Conservation (phyloP, 2,888 invertebrate species). For the Lithophane ornitopus region DNA sequence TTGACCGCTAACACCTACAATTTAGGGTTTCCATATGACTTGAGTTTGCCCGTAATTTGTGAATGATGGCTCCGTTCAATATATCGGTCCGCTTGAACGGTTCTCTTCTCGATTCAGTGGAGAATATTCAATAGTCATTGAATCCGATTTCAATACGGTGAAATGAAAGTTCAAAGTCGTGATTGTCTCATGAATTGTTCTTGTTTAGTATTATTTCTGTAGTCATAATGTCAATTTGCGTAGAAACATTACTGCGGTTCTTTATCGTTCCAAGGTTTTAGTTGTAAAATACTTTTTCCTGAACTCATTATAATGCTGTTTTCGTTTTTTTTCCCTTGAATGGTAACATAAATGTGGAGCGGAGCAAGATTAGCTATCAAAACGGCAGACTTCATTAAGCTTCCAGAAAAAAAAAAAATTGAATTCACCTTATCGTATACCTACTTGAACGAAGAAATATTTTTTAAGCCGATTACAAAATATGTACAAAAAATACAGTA, state of each 20-base stretch:
- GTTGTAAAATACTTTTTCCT: constrained; percentile 22
- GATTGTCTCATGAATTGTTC: constrained; percentile 19
- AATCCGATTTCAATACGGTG: constrained; percentile 10
- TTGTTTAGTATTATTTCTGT: constrained; percentile 31
- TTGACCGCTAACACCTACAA: constrained; percentile 46
- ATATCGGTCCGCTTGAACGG: constrained; percentile 19
- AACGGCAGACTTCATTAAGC: constrained; percentile 7
- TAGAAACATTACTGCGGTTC: constrained; percentile 17
- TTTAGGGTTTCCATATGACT: constrained; percentile 49
- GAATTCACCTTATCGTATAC: constrained; percentile 6
- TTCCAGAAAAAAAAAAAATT: constrained; percentile 4
- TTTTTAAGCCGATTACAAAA: constrained; percentile 9
- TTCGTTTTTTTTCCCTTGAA: constrained; percentile 2
- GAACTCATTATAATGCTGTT: constrained; percentile 12
- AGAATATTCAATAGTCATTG: constrained; percentile 30
- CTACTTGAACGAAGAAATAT: constrained; percentile 17
- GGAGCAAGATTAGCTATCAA: constrained; percentile 23
- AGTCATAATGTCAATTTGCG: constrained; percentile 26
- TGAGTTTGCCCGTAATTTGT: constrained; percentile 40
- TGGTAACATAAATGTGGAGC: constrained; percentile 22
- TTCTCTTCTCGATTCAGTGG: constrained; percentile 13
- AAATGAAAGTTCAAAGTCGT: constrained; percentile 45
- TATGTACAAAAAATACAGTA: neutral
- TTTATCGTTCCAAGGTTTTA: constrained; percentile 9
- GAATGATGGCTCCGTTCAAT: constrained; percentile 19